These are phyloP conservation scores for Gerris lacustris DNA, from an alignment of 2,888 invertebrate genomes.

Conservation along the genomic window DNA sequence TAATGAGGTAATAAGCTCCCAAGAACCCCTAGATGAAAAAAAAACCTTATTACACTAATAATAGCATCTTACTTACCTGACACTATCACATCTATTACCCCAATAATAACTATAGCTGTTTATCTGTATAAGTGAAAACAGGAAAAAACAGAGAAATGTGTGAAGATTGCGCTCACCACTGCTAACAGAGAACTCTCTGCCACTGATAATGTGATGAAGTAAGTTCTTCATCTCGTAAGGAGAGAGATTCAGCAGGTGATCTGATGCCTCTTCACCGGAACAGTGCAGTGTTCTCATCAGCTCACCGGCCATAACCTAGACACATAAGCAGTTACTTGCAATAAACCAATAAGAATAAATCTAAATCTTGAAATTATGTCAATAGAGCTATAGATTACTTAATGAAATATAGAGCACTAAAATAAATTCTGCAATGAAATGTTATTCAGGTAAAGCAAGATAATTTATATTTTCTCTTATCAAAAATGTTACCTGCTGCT, in stretches of 20 bases:
- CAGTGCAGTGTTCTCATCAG: conserved; percentile 76
- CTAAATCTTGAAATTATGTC: background rate
- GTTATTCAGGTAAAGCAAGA: no score
- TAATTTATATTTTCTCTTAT: no score
- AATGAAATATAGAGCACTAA: background rate
- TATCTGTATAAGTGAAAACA: no score
- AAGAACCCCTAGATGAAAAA: no score
- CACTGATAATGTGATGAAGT: conserved; percentile 93
- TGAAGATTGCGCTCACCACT: conserved; percentile 50
- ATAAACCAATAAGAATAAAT: no score
- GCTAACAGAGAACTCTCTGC: conserved; percentile 90
- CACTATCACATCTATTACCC: no score
- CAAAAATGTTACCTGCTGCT: no score
- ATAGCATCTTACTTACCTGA: no score
- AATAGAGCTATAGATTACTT: background rate
- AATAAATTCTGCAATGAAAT: no score
- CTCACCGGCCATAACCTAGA: conserved; percentile 89
- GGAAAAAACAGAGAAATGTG: background rate
- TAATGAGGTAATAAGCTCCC: no score
- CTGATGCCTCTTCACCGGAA: conserved; percentile 88
- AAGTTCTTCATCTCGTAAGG: conserved; percentile 99
- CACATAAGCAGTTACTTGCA: conserved; percentile 2
- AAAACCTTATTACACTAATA: no score
- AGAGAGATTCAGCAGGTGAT: conserved; percentile 88
- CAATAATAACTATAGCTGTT: no score